Conservation (phyloP, 1,140 invertebrate genomes). For the Wiebesia pumilae region DNA sequence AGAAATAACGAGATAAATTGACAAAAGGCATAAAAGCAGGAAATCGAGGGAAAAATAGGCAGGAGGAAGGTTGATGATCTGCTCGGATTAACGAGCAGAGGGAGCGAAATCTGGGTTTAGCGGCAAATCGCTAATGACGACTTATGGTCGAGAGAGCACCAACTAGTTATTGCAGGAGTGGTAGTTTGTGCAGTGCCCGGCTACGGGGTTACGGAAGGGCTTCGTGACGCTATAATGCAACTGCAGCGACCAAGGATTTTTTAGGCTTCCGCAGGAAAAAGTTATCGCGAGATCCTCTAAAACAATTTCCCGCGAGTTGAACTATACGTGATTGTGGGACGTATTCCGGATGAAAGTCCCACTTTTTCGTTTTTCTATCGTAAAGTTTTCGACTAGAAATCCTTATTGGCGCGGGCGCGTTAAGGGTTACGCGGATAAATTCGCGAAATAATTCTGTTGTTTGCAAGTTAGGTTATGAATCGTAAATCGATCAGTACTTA, state of each 20-base stretch:
- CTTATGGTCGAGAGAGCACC: slow-evolving; percentile 43
- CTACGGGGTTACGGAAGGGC: not conserved
- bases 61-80: slow-evolving; percentile 37
- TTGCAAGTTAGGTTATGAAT: not conserved
- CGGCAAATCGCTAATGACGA: slow-evolving; percentile 52
- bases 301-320: not conserved
- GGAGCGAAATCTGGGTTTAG: slow-evolving; percentile 50
- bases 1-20: not conserved
- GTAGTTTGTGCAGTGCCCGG: not conserved
- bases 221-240: slow-evolving; percentile 24
- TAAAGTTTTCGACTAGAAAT: not conserved
- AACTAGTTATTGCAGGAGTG: not conserved
- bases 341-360: not conserved
- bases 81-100: slow-evolving; percentile 43
- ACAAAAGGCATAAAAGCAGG: not conserved
- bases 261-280: not conserved
- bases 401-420: no score
- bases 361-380: not conserved
- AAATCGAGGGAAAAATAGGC: not conserved
- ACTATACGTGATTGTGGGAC: not conserved
- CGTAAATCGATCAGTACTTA: not conserved
- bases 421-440: not conserved
- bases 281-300: not conserved
- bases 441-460: not conserved
- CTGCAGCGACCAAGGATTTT: slow-evolving; percentile 1